Percentiles rank a stretch among this genome's conserved stretches.
Evolutionary conservation across 2,888 invertebrate species (phyloP).

Genomic region (Lasioglossum leucozonium): DNA sequence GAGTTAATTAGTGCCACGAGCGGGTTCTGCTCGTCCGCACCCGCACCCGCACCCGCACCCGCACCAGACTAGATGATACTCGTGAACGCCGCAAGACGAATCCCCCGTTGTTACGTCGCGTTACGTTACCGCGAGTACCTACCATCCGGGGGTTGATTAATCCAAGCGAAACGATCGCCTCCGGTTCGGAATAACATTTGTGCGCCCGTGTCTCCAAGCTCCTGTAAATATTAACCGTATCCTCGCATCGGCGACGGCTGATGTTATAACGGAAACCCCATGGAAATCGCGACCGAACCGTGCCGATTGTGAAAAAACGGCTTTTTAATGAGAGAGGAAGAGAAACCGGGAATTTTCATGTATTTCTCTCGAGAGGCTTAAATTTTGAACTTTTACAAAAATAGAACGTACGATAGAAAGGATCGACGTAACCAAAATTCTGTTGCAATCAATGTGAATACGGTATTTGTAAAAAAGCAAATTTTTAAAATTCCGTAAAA

Average conservation of each 20-base stretch:
- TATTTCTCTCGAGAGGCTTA: no score
- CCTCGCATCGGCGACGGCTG: background rate
- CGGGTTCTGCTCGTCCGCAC: slow-evolving; percentile 32
- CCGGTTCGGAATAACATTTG: slow-evolving; percentile 44
- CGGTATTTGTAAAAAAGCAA: background rate
- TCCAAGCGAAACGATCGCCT: slow-evolving; percentile 27
- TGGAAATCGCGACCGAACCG: background rate
- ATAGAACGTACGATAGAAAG: background rate
- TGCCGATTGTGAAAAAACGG: background rate
- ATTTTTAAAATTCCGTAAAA: background rate
- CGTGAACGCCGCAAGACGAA: slow-evolving; percentile 53
- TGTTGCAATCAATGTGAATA: no score
- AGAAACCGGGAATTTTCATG: background rate
- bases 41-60: slow-evolving; percentile 25
- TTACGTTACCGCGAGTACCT: slow-evolving; percentile 14
- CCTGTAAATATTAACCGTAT: slow-evolving; percentile 35
- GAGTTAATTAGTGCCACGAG: slow-evolving; percentile 65
- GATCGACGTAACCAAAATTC: no score
- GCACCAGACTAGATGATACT: slow-evolving; percentile 47
- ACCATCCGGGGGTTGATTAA: slow-evolving; percentile 34
- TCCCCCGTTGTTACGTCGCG: slow-evolving; percentile 37
- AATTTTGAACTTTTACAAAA: background rate
- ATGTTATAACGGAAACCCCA: background rate
- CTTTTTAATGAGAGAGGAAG: background rate
- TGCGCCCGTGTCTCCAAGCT: background rate